A percentile compares a stretch with the other conserved stretches of the same genome.
phyloP scores from a whole-genome alignment of 1,140 invertebrate species.

The Cotesia chilonis region DNA sequence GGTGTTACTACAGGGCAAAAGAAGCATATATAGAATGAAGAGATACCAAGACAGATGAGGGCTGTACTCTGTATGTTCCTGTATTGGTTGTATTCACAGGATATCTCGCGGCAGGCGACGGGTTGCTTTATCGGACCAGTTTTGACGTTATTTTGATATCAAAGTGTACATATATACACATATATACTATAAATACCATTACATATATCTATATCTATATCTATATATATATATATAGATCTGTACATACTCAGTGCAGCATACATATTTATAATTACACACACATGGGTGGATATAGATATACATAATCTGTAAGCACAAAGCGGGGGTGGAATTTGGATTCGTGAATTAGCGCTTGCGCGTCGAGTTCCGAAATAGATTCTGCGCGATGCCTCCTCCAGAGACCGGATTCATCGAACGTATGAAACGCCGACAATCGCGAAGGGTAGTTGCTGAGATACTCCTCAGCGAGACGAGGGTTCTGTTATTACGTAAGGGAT shows the following conservation, averaged over 20 bases:
- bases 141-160: conserved; percentile 45
- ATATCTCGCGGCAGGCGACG: no score
- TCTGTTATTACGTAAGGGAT: conserved; percentile 54
- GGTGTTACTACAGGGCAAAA: no score
- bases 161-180: conserved; percentile 35
- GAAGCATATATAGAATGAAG: no score
- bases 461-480: conserved; percentile 31
- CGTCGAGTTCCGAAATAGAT: conserved; percentile 58
- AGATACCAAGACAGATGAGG: no score
- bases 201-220: no score
- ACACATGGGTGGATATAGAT: no score
- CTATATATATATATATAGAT: no score
- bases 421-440: conserved; percentile 41
- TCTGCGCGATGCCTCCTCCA: conserved; percentile 54
- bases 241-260: no score
- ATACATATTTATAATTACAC: no score
- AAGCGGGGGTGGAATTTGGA: conserved; percentile 35
- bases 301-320: neutral
- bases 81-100: no score
- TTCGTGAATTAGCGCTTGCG: conserved; percentile 38
- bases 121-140: conserved; percentile 29
- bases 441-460: conserved; percentile 34
- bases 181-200: no score
- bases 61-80: no score
- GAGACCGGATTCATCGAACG: conserved; percentile 50